phyloP scores from a whole-genome alignment of 1,140 invertebrate species.

The Caenorhabditis latens region DNA sequence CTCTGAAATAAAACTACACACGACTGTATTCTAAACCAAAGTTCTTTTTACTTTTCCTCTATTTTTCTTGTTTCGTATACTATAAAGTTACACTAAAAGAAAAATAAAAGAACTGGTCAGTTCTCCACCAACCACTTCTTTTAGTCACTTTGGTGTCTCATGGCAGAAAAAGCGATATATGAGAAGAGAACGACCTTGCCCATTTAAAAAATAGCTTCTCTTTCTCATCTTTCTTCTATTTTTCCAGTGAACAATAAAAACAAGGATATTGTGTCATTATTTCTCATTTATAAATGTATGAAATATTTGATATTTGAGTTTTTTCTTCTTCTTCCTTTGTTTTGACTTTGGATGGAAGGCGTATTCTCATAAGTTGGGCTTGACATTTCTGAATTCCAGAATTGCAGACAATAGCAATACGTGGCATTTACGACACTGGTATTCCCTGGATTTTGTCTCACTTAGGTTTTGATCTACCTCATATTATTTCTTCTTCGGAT shows the following conservation, averaged over 20 bases:
- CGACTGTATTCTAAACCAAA: background rate
- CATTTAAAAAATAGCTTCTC: background rate
- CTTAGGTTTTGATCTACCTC: too few relatives aligned
- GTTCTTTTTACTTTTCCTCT: background rate
- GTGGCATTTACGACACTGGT: too few relatives aligned
- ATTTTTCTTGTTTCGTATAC: conserved; percentile 10
- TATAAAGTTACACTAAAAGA: conserved; percentile 26
- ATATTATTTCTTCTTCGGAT: too few relatives aligned
- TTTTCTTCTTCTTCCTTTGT: background rate
- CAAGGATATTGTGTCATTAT: background rate
- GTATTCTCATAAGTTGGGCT: too few relatives aligned
- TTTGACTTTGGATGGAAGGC: too few relatives aligned
- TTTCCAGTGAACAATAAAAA: background rate
- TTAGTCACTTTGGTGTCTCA: background rate
- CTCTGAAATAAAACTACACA: too few relatives aligned
- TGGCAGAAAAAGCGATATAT: background rate
- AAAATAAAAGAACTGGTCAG: background rate
- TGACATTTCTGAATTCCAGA: too few relatives aligned
- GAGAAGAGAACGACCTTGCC: background rate
- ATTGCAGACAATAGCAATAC: too few relatives aligned
- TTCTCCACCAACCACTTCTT: background rate
- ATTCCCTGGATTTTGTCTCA: too few relatives aligned
- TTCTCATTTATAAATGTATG: background rate
- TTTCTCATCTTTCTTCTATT: background rate
- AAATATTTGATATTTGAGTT: conserved; percentile 12